A percentile compares a stretch with the other conserved stretches of the same genome.
Conservation (phyloP, 2,888 invertebrate genomes). For the Macrophya annulata region DNA sequence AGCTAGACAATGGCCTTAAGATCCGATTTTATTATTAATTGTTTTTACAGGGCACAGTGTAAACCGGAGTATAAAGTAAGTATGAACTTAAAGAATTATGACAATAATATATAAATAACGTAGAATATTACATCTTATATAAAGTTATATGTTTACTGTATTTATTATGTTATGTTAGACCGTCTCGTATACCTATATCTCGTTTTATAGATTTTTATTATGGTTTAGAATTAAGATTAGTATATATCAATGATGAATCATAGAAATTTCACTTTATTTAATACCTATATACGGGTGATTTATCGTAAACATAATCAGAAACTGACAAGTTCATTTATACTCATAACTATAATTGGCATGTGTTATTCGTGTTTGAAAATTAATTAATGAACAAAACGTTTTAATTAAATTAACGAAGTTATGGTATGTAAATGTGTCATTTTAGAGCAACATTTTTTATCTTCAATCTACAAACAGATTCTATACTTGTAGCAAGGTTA, state of each 20-base stretch:
- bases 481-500: too few species aligned
- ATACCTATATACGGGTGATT: slow-evolving; percentile 28
- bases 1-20: slow-evolving; percentile 44
- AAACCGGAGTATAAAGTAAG: slow-evolving; percentile 30
- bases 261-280: slow-evolving; percentile 34
- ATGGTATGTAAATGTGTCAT: too few species aligned
- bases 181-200: background rate
- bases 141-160: background rate
- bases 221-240: background rate
- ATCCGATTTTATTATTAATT: slow-evolving; percentile 33
- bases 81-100: background rate
- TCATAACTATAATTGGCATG: background rate
- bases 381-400: background rate
- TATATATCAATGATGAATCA: background rate
- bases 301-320: slow-evolving; percentile 19
- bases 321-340: background rate
- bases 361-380: background rate
- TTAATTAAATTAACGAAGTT: too few species aligned
- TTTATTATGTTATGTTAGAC: background rate
- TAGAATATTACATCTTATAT: background rate
- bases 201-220: slow-evolving; percentile 6
- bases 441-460: too few species aligned
- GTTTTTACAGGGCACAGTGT: slow-evolving; percentile 35
- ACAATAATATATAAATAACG: background rate
- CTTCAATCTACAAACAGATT: too few species aligned